Conservation (phyloP, 37 sponge, comb jelly and placozoan genomes). For the Axinella damicornis region DNA sequence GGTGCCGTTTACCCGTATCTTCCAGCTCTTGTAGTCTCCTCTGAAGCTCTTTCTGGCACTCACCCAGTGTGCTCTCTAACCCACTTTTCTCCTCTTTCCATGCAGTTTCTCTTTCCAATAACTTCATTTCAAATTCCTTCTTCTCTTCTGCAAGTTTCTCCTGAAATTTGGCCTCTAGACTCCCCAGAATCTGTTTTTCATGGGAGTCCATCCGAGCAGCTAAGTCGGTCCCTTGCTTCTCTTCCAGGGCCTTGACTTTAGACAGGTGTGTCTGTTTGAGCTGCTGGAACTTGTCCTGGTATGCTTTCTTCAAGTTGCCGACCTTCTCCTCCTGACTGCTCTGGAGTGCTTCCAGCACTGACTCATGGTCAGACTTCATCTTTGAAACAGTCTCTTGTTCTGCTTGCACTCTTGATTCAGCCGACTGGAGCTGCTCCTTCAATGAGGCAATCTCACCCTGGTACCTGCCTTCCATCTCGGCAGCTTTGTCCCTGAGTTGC, state of each 20-base stretch:
- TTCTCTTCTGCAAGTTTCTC: conserved; percentile 14
- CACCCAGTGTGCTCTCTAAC: not conserved
- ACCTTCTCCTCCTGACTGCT: not conserved
- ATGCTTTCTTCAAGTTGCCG: conserved; percentile 21
- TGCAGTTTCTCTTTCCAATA: not conserved
- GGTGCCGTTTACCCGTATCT: not conserved
- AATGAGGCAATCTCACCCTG: not conserved
- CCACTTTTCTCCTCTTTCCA: conserved; percentile 30
- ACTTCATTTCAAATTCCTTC: not conserved
- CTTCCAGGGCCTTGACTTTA: conserved; percentile 31
- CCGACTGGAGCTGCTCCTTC: conserved; percentile 35
- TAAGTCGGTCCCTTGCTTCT: conserved; percentile 27
- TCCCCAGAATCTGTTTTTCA: conserved; percentile 14
- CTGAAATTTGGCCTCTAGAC: conserved; percentile 8
- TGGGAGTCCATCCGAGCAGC: conserved; percentile 13
- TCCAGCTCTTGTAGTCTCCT: not conserved
- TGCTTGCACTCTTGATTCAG: not conserved
- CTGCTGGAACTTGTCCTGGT: conserved; percentile 46
- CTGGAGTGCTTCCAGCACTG: not conserved
- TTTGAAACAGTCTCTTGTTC: not conserved
- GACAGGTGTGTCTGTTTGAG: conserved; percentile 31
- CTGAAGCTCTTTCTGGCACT: not conserved
- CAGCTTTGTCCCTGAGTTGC: not conserved
- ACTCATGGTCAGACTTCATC: conserved; percentile 1
- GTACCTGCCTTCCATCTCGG: not conserved